These are phyloP conservation scores for Drosophila eugracilis DNA, from an alignment of 1,140 invertebrate species.

Conservation along the genomic window DNA sequence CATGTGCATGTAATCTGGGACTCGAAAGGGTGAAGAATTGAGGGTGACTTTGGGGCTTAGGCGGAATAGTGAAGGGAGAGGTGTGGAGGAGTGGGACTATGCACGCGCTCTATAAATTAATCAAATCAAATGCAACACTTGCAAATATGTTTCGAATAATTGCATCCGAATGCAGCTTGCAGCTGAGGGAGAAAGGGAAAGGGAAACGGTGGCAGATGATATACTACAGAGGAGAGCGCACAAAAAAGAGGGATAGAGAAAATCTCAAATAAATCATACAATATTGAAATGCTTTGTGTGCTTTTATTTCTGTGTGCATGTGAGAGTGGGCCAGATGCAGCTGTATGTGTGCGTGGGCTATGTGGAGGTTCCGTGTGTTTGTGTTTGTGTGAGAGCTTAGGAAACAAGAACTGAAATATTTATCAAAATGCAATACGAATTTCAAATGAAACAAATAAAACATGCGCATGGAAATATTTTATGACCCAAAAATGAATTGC, in stretches of 20 bases:
- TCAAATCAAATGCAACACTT: constrained; percentile 76
- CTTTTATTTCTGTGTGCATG: constrained; percentile 15
- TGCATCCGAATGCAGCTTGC: constrained; percentile 52
- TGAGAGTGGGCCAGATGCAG: constrained; percentile 13
- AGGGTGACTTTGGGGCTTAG: neutral
- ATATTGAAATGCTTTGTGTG: constrained; percentile 57
- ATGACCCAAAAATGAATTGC: constrained; percentile 66
- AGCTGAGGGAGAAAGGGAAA: constrained; percentile 3
- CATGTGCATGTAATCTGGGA: constrained; percentile 26
- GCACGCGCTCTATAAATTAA: constrained; percentile 70
- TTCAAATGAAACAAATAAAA: constrained; percentile 68
- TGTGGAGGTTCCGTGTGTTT: constrained; percentile 9
- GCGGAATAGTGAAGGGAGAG: no score
- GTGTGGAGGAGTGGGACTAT: no score
- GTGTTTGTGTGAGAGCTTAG: constrained; percentile 41
- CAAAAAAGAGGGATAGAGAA: constrained; percentile 34
- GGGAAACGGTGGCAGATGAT: constrained; percentile 8
- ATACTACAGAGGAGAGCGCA: constrained; percentile 27
- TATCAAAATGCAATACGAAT: constrained; percentile 66
- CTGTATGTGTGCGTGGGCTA: constrained; percentile 16
- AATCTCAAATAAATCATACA: constrained; percentile 69
- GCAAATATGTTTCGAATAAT: constrained; percentile 63
- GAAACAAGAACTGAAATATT: constrained; percentile 72
- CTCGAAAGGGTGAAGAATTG: constrained; percentile 1
- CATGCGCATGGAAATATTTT: constrained; percentile 66